Percentiles rank a stretch among this genome's conserved stretches.
Conservation (phyloP, 2,113 vertebrate species). For the Cercocebus atys region DNA sequence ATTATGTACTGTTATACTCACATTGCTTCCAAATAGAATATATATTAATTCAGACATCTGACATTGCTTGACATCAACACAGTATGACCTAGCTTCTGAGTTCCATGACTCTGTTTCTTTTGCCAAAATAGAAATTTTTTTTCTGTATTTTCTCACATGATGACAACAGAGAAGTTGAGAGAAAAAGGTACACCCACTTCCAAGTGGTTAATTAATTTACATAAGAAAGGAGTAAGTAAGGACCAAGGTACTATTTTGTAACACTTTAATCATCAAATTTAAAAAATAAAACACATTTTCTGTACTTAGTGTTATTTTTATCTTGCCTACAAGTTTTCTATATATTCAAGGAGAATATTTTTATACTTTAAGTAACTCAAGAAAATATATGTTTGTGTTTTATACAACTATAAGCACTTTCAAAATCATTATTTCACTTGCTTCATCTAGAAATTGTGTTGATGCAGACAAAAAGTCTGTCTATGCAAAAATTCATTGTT, state of each 20-base stretch:
- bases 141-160: neutral
- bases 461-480: neutral
- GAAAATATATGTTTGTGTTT: neutral
- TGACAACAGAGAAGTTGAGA: neutral
- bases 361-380: neutral
- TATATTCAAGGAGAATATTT: neutral
- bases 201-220: neutral
- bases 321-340: neutral
- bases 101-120: neutral
- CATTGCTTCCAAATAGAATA: slow-evolving; percentile 51
- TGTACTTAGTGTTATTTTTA: neutral
- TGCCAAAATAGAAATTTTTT: slow-evolving; percentile 17
- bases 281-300: neutral
- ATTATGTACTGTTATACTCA: slow-evolving; percentile 27
- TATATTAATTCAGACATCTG: slow-evolving; percentile 66
- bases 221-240: neutral
- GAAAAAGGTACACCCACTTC: neutral
- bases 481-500: neutral
- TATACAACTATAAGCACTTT: neutral
- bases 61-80: slow-evolving; percentile 42
- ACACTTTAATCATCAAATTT: neutral
- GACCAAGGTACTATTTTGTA: neutral
- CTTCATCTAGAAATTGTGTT: neutral
- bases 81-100: neutral
- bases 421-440: neutral